Percentiles rank a stretch among this genome's conserved stretches.
phyloP scores from a whole-genome alignment of 2,797 vertebrate genomes.

The Gila robusta region DNA sequence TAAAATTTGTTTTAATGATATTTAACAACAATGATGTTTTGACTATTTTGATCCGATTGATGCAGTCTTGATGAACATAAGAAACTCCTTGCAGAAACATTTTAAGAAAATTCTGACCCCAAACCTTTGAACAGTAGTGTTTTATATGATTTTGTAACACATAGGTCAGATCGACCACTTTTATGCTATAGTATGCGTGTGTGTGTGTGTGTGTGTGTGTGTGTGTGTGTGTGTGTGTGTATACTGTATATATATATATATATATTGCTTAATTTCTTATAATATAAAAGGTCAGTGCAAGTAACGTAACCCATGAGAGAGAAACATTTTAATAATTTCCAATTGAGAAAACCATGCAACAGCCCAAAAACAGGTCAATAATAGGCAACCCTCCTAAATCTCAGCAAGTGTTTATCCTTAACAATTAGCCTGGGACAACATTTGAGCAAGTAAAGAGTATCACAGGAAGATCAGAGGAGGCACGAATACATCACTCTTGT shows the following conservation, averaged over 20 bases:
- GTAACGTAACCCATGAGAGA: neutral
- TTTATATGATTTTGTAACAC: neutral
- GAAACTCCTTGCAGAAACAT: neutral
- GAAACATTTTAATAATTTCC: neutral
- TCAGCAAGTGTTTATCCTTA: slow-evolving; percentile 65
- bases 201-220: too few species aligned
- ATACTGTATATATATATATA: too few species aligned
- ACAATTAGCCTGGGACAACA: slow-evolving; percentile 73
- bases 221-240: too few species aligned
- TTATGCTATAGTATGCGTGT: too few species aligned
- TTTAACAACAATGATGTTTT: neutral
- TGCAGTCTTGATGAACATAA: neutral
- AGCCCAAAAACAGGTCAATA: slow-evolving; percentile 72
- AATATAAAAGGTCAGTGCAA: neutral
- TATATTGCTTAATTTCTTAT: neutral
- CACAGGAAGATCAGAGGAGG: slow-evolving; percentile 72
- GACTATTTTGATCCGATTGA: neutral
- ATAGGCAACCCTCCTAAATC: slow-evolving; percentile 54
- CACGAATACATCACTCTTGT: slow-evolving; percentile 76
- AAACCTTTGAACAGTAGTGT: neutral
- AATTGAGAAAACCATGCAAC: neutral
- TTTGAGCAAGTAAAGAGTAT: slow-evolving; percentile 75
- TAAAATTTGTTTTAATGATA: neutral
- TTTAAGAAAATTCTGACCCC: too few species aligned
- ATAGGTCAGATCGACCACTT: neutral